phyloP scores from a whole-genome alignment of 2,113 vertebrate species.

The Melanostigma gelatinosum region DNA sequence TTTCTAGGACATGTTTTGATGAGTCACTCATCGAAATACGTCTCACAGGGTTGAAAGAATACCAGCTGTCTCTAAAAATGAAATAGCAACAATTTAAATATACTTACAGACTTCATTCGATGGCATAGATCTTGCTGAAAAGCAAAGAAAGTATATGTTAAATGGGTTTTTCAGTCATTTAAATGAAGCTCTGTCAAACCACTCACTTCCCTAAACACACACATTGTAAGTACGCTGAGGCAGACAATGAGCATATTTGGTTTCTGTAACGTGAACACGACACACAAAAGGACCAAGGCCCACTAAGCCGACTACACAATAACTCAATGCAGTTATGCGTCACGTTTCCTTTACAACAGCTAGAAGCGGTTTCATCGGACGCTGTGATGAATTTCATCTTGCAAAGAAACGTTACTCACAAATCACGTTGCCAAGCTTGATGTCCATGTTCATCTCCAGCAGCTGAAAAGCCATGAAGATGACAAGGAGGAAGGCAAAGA shows the following conservation, averaged over 20 bases:
- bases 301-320: background rate
- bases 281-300: background rate
- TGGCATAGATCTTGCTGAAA: slow-evolving; percentile 83
- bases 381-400: background rate
- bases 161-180: background rate
- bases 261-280: background rate
- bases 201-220: background rate
- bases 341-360: background rate
- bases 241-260: background rate
- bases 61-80: background rate
- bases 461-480: slow-evolving; percentile 93
- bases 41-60: background rate
- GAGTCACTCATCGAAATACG: too few species aligned
- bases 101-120: slow-evolving; percentile 86
- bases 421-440: slow-evolving; percentile 85
- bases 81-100: slow-evolving; percentile 13
- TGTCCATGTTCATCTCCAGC: slow-evolving; percentile 90
- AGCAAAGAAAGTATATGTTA: slow-evolving; percentile 4
- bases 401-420: slow-evolving; percentile 82
- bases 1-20: too few species aligned
- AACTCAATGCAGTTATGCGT: background rate
- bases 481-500: slow-evolving; percentile 86
- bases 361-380: background rate
- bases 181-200: background rate
- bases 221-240: background rate